Percentiles rank a stretch among this genome's conserved stretches.
These are phyloP conservation scores for Tinea pellionella DNA, from an alignment of 2,888 invertebrate species.

Conservation along the genomic window DNA sequence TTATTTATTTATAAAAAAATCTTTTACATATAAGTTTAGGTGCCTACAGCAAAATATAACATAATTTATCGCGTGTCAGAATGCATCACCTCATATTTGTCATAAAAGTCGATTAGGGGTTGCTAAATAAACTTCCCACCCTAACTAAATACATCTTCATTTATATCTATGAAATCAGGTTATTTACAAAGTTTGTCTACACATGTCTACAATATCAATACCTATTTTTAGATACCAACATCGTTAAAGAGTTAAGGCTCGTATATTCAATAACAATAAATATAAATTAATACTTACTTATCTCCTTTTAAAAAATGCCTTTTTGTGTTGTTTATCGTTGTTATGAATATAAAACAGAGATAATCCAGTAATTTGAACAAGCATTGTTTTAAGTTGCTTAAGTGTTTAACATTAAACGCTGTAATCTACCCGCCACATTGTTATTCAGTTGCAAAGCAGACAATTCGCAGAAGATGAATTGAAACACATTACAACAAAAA, in stretches of 20 bases:
- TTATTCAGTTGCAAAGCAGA: not conserved
- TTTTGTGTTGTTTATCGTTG: not conserved
- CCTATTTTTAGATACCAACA: no score
- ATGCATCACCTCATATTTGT: not conserved
- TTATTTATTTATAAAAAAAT: no score
- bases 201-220: no score
- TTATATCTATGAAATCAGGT: not conserved
- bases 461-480: slow-evolving; percentile 7
- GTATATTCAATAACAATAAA: no score
- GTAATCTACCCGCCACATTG: not conserved
- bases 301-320: no score
- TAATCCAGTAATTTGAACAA: not conserved
- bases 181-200: not conserved
- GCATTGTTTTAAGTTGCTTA: not conserved
- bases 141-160: not conserved
- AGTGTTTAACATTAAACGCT: not conserved
- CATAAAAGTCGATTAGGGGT: not conserved
- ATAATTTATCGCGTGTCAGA: not conserved
- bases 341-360: not conserved
- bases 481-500: slow-evolving; percentile 20
- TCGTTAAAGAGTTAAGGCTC: no score
- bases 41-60: not conserved
- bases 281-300: no score
- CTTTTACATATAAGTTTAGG: no score
- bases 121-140: not conserved